Conservation (phyloP, 2,113 vertebrate genomes). For the Acanthisitta chloris region DNA sequence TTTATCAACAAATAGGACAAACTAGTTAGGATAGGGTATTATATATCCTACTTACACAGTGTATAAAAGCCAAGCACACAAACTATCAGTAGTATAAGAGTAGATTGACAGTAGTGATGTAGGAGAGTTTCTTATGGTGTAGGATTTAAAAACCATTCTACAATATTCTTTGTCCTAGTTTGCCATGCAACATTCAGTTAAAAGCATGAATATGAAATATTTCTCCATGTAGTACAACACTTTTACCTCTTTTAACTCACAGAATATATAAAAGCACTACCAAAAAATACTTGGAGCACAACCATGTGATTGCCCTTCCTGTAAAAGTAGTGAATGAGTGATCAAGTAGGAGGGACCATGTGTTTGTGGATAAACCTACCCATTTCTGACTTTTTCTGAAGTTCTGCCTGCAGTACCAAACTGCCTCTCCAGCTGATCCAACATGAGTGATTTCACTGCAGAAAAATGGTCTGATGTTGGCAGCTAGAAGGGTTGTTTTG, state of each 20-base stretch:
- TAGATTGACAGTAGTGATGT: background rate
- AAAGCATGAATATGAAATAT: background rate
- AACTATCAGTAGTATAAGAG: accelerated
- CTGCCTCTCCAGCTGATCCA: background rate
- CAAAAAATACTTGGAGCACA: background rate
- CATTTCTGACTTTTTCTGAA: background rate
- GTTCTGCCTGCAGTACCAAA: background rate
- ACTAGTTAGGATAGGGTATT: background rate
- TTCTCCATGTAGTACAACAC: background rate
- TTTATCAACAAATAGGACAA: background rate
- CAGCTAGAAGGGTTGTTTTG: background rate
- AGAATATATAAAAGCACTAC: background rate
- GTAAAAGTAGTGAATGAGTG: background rate
- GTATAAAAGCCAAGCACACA: background rate
- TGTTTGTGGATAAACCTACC: background rate
- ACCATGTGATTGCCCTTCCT: background rate
- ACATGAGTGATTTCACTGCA: background rate
- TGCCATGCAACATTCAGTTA: background rate
- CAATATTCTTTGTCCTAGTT: background rate
- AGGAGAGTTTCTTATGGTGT: background rate
- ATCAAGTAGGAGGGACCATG: background rate
- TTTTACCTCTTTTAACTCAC: background rate
- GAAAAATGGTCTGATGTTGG: background rate
- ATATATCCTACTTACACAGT: background rate
- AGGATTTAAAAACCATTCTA: background rate